Conservation (phyloP, 1,140 invertebrate species). For the Drosophila persimilis region DNA sequence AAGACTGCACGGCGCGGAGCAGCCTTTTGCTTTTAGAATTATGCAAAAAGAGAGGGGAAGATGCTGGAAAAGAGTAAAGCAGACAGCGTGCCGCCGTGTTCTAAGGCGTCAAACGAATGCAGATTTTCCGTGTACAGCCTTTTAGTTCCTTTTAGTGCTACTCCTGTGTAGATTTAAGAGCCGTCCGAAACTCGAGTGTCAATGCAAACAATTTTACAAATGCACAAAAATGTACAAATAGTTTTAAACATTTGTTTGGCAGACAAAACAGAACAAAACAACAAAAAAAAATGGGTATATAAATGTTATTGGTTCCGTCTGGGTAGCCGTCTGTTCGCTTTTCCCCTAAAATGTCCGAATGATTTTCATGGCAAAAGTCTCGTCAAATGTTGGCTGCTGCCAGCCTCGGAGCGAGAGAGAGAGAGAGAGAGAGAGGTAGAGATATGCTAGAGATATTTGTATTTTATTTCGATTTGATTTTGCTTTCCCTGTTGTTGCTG, state of each 20-base stretch:
- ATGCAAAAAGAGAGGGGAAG: too few relatives aligned
- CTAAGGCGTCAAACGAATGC: too few relatives aligned
- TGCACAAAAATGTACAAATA: slow-evolving; percentile 14
- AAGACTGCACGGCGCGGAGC: too few relatives aligned
- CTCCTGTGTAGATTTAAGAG: slow-evolving; percentile 41
- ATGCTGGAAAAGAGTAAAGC: too few relatives aligned
- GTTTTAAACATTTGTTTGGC: slow-evolving; percentile 40
- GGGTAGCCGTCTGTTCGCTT: slow-evolving; percentile 9
- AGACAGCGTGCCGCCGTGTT: too few relatives aligned
- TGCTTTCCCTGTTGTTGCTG: slow-evolving; percentile 10
- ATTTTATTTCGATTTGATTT: slow-evolving; percentile 52
- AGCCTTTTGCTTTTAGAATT: too few relatives aligned
- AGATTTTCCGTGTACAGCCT: too few relatives aligned
- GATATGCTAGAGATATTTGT: slow-evolving; percentile 40
- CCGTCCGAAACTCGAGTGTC: slow-evolving; percentile 18
- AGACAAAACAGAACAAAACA: slow-evolving; percentile 8
- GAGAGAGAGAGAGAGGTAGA: slow-evolving; percentile 9
- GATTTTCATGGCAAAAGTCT: slow-evolving; percentile 58
- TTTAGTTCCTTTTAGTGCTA: too few relatives aligned
- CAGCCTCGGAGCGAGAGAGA: background rate
- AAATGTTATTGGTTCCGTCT: slow-evolving; percentile 29
- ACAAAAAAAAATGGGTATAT: slow-evolving; percentile 11
- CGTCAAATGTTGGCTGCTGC: slow-evolving; percentile 1
- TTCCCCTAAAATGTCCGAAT: slow-evolving; percentile 52
- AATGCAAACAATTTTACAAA: slow-evolving; percentile 10